Conservation (phyloP, 2,797 vertebrate species). For the Psittacula derbiana region DNA sequence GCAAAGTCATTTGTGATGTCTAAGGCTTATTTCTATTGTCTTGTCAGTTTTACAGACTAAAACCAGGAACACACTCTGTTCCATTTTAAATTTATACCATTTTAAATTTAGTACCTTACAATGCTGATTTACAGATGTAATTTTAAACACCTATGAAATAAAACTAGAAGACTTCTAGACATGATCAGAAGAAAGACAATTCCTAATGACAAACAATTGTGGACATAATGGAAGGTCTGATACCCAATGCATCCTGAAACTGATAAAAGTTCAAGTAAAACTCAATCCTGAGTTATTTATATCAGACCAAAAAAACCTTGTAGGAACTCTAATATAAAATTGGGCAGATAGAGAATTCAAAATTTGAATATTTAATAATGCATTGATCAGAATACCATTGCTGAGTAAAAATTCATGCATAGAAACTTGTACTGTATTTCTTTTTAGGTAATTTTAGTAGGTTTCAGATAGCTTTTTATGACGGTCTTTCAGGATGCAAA, state of each 20-base stretch:
- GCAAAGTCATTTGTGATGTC: not conserved
- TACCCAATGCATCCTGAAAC: not conserved
- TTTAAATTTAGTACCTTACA: not conserved
- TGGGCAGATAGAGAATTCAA: not conserved
- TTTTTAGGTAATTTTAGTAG: not conserved
- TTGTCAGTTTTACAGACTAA: not conserved
- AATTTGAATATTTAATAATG: not conserved
- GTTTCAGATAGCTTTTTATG: not conserved
- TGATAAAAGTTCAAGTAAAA: not conserved
- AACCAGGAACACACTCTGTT: not conserved
- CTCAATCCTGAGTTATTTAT: not conserved
- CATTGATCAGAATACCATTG: not conserved
- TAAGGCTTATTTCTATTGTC: not conserved
- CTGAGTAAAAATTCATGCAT: not conserved
- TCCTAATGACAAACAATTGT: not conserved
- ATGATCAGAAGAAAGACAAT: not conserved
- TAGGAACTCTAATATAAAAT: not conserved
- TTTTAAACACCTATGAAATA: not conserved
- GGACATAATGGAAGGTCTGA: not conserved
- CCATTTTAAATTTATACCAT: not conserved
- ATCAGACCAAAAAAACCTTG: not conserved
- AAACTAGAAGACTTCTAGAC: not conserved
- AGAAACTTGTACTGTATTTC: not conserved
- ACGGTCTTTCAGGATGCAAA: not conserved
- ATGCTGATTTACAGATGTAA: not conserved